Evolutionary conservation across 2,888 invertebrate genomes (phyloP).

Genomic region (Ditylenchus weischeri): DNA sequence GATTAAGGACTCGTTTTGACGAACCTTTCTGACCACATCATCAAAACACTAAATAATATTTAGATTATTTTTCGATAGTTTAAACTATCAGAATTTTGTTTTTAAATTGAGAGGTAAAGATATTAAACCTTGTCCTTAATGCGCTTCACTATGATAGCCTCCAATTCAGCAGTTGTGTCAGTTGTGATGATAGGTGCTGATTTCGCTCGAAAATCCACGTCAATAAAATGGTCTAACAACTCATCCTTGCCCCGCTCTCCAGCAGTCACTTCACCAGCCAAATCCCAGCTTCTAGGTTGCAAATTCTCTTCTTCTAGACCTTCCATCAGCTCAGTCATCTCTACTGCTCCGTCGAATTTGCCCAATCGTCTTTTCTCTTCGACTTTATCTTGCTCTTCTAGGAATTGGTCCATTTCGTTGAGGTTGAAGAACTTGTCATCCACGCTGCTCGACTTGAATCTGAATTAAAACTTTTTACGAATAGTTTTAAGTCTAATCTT

Average conservation of each 20-base stretch:
- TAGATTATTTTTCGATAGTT: too few relatives aligned
- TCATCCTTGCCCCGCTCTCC: slow-evolving; percentile 1
- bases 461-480: not conserved
- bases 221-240: not conserved
- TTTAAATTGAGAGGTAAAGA: not conserved
- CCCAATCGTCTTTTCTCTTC: slow-evolving; percentile 7
- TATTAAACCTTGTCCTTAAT: slow-evolving; percentile 72
- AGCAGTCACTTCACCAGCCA: slow-evolving; percentile 66
- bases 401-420: slow-evolving; percentile 5
- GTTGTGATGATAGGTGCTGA: slow-evolving; percentile 84
- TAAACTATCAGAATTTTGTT: not conserved
- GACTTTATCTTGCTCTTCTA: slow-evolving; percentile 4
- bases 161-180: slow-evolving; percentile 78
- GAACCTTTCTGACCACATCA: slow-evolving; percentile 67
- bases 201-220: slow-evolving; percentile 7
- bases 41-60: slow-evolving; percentile 74
- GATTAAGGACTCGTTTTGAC: slow-evolving; percentile 5
- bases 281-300: slow-evolving; percentile 82
- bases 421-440: slow-evolving; percentile 11
- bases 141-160: slow-evolving; percentile 83
- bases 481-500: too few relatives aligned
- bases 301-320: slow-evolving; percentile 63
- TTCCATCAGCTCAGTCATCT: slow-evolving; percentile 10
- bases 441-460: not conserved
- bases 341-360: slow-evolving; percentile 8